These are phyloP conservation scores for Lasioglossum leucozonium DNA, from an alignment of 2,888 invertebrate genomes.

Conservation along the genomic window DNA sequence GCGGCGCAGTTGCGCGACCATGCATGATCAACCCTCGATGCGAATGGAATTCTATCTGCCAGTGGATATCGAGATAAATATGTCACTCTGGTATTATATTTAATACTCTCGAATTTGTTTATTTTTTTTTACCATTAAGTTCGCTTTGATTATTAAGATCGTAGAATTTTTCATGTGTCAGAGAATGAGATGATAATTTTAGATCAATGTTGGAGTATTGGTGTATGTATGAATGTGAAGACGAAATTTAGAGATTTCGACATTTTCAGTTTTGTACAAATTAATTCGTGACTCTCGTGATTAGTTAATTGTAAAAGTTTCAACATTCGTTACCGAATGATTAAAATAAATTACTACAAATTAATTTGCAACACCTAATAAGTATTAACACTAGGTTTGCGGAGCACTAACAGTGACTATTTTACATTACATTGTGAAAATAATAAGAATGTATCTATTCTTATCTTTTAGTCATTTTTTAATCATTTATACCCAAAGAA, in stretches of 20 bases:
- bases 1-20: constrained; percentile 29
- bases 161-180: too few species aligned
- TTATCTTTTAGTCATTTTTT: too few species aligned
- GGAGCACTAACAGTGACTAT: too few species aligned
- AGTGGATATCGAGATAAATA: neutral
- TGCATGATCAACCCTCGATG: constrained; percentile 54
- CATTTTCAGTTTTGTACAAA: neutral
- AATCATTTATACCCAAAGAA: too few species aligned
- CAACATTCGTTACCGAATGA: too few species aligned
- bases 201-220: too few species aligned
- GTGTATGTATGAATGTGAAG: too few species aligned
- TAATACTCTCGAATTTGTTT: neutral
- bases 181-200: neutral
- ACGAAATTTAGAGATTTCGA: neutral
- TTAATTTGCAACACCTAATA: too few species aligned
- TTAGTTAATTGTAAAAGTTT: neutral
- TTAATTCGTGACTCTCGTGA: neutral
- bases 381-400: too few species aligned
- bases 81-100: neutral
- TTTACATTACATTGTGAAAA: too few species aligned
- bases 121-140: neutral
- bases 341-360: too few species aligned
- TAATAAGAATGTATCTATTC: too few species aligned
- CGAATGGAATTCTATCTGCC: constrained; percentile 37
- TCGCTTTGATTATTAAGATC: neutral